Percentiles rank a stretch among this genome's conserved stretches.
phyloP scores from a whole-genome alignment of 2,113 vertebrate species.

The Vombatus ursinus region DNA sequence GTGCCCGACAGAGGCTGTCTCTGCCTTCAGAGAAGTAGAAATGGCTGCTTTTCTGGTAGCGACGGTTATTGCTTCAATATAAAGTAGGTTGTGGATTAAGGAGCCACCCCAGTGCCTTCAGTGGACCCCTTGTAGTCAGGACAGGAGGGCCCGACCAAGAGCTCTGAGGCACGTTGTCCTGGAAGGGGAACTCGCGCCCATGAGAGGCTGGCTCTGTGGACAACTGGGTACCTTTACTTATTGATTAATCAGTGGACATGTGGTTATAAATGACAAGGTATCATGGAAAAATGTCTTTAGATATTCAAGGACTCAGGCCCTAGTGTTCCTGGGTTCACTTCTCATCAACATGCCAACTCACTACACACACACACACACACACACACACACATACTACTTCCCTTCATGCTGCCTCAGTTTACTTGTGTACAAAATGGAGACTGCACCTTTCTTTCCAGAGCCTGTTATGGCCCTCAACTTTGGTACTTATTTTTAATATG shows the following conservation, averaged over 20 bases:
- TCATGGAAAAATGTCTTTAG: neutral
- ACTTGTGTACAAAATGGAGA: neutral
- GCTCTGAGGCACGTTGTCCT: neutral
- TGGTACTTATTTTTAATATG: neutral
- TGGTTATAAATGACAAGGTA: neutral
- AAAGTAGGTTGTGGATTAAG: neutral
- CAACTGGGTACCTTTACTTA: neutral
- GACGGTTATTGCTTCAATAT: neutral
- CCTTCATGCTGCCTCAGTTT: conserved; percentile 7
- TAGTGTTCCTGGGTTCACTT: neutral
- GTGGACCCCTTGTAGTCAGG: neutral
- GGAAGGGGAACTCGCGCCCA: too few species aligned
- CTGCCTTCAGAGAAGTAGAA: neutral
- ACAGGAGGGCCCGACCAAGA: neutral
- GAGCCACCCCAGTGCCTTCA: too few species aligned
- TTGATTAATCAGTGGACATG: neutral
- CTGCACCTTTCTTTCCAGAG: neutral
- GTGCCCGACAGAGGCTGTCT: neutral
- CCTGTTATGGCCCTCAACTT: neutral
- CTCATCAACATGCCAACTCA: too few species aligned
- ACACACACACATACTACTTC: neutral
- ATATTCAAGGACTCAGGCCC: neutral
- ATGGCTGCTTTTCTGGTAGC: neutral
- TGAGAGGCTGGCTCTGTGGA: too few species aligned
- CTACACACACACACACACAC: neutral